Evolutionary conservation across 2,113 vertebrate genomes (phyloP).

Genomic region (Mormyrus iriodes): DNA sequence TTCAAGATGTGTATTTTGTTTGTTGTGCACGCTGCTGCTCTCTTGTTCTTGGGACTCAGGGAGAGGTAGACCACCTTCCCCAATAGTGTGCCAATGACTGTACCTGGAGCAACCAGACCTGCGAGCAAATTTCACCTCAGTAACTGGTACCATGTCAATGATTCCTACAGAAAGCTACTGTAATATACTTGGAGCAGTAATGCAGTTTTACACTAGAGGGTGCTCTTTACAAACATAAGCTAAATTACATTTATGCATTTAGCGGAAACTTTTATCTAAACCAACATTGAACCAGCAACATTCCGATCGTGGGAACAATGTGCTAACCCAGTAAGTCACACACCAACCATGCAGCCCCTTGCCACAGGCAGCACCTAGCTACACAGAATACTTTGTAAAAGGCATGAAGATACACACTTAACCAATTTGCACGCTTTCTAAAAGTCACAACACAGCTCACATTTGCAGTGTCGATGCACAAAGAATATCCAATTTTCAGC

Average conservation of each 20-base stretch:
- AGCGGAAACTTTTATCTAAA: background rate
- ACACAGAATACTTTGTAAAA: background rate
- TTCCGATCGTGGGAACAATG: background rate
- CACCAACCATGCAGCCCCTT: background rate
- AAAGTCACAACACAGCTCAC: background rate
- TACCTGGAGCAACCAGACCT: conserved; percentile 66
- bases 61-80: conserved; percentile 64
- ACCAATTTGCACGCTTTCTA: background rate
- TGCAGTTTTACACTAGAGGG: conserved; percentile 1
- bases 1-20: conserved; percentile 58
- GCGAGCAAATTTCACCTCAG: conserved; percentile 27
- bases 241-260: background rate
- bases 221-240: background rate
- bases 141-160: background rate
- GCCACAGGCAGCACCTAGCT: background rate
- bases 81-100: conserved; percentile 60
- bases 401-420: background rate
- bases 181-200: conserved; percentile 10
- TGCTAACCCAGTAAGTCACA: background rate
- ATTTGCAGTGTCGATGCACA: background rate
- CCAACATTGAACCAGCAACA: background rate
- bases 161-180: background rate
- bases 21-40: conserved; percentile 64
- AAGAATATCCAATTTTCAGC: background rate
- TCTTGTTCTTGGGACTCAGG: conserved; percentile 62